phyloP scores from a whole-genome alignment of 2,888 invertebrate genomes.

The Agonopterix alstromeriana region DNA sequence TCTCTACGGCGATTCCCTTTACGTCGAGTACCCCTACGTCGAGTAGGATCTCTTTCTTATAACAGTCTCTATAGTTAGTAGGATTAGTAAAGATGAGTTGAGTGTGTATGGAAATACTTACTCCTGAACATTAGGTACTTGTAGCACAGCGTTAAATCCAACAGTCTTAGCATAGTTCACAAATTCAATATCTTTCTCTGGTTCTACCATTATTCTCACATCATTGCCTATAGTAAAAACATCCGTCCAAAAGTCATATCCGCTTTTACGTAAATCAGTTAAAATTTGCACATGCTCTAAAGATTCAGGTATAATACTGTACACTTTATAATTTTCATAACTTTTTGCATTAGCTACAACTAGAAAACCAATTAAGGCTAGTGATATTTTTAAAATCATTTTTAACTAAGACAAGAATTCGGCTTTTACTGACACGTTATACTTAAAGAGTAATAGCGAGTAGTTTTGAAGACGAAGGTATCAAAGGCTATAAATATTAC shows the following conservation, averaged over 20 bases:
- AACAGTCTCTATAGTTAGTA: too few species aligned
- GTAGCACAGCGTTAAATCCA: conserved; percentile 23
- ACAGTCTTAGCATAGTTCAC: conserved; percentile 18
- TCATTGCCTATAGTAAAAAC: conserved; percentile 38
- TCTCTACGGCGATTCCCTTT: too few species aligned
- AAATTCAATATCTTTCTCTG: conserved; percentile 26
- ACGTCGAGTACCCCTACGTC: too few species aligned
- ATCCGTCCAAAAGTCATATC: conserved; percentile 44
- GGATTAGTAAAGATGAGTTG: too few species aligned
- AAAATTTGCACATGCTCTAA: conserved; percentile 58
- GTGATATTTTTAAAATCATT: conserved; percentile 13
- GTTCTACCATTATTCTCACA: conserved; percentile 36
- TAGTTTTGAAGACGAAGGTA: background rate
- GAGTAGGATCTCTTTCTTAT: too few species aligned
- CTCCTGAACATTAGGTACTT: conserved; percentile 37
- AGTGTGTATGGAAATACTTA: conserved; percentile 19
- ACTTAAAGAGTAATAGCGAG: background rate
- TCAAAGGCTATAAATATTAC: background rate
- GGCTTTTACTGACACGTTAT: background rate
- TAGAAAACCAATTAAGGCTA: conserved; percentile 12
- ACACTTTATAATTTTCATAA: conserved; percentile 77
- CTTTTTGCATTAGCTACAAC: conserved; percentile 23
- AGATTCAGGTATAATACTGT: conserved; percentile 59
- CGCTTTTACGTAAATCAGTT: conserved; percentile 51
- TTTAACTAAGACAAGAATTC: conserved; percentile 1